Conservation (phyloP, 2,113 vertebrate genomes). For the Lampris megalopsis region DNA sequence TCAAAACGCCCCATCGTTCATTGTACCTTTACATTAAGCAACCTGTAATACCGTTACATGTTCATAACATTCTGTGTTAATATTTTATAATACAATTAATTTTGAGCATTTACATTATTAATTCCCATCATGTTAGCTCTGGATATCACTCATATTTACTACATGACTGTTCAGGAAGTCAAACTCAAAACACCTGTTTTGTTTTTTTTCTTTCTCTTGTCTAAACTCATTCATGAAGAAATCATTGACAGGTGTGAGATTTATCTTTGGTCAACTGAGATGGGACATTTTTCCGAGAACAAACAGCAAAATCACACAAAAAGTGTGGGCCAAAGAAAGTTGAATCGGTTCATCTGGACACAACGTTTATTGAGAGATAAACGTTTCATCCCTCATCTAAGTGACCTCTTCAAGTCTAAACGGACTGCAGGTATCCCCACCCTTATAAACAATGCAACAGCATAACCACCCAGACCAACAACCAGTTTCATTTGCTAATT, state of each 20-base stretch:
- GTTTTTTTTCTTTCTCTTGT: background rate
- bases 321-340: too few relatives aligned
- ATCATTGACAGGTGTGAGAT: slow-evolving; percentile 10
- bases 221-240: background rate
- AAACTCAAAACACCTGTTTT: slow-evolving; percentile 9
- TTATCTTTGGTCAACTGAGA: slow-evolving; percentile 32
- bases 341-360: too few relatives aligned
- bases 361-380: too few relatives aligned
- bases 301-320: too few relatives aligned
- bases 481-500: too few relatives aligned
- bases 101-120: slow-evolving; percentile 27
- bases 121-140: slow-evolving; percentile 42
- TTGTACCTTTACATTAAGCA: too few relatives aligned
- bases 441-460: too few relatives aligned
- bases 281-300: background rate
- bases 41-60: background rate
- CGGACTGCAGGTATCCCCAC: too few relatives aligned
- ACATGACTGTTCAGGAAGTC: slow-evolving; percentile 23
- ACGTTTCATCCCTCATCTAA: too few relatives aligned
- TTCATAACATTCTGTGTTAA: slow-evolving; percentile 14
- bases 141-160: slow-evolving; percentile 41
- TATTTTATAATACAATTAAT: slow-evolving; percentile 45
- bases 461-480: too few relatives aligned
- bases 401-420: too few relatives aligned
- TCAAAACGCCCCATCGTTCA: slow-evolving; percentile 3